Percentiles rank a stretch among this genome's conserved stretches.
These are phyloP conservation scores for Eurystomus gularis DNA, from an alignment of 2,113 vertebrate genomes.

Conservation along the genomic window DNA sequence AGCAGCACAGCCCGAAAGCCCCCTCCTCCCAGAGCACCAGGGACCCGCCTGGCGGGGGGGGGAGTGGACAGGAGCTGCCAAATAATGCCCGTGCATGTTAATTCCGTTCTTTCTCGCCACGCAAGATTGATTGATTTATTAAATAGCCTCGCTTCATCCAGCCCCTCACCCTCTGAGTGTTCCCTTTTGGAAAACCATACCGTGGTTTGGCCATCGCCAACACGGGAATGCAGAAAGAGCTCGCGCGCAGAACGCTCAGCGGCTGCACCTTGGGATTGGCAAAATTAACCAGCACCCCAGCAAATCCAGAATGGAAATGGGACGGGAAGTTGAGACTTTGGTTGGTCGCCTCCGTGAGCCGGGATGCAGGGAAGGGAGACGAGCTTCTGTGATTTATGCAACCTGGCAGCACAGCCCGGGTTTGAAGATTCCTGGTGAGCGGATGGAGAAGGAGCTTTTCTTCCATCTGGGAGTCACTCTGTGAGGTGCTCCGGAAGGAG, in stretches of 20 bases:
- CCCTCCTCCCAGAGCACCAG: not conserved
- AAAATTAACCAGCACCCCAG: not conserved
- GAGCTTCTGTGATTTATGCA: not conserved
- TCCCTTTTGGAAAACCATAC: not conserved
- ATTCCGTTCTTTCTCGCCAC: not conserved
- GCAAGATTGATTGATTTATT: not conserved
- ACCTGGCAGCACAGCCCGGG: not conserved
- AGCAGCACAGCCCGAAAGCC: not conserved
- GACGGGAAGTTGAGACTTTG: not conserved
- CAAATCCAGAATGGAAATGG: not conserved
- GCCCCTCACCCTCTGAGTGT: not conserved
- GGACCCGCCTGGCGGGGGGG: not conserved
- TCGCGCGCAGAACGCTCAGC: not conserved
- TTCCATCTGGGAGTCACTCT: not conserved
- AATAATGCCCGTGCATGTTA: not conserved
- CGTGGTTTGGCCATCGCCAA: rapidly evolving
- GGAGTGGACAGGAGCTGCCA: not conserved
- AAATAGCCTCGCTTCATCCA: not conserved
- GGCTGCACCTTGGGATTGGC: not conserved
- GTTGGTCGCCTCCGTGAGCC: not conserved
- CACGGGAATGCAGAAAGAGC: not conserved
- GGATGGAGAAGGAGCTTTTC: not conserved
- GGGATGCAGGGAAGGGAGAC: not conserved
- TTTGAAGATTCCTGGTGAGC: not conserved
- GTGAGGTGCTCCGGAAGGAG: not conserved